Percentiles rank a stretch among this genome's conserved stretches.
Conservation (phyloP, 2,888 invertebrate species). For the Drosophila robusta region DNA sequence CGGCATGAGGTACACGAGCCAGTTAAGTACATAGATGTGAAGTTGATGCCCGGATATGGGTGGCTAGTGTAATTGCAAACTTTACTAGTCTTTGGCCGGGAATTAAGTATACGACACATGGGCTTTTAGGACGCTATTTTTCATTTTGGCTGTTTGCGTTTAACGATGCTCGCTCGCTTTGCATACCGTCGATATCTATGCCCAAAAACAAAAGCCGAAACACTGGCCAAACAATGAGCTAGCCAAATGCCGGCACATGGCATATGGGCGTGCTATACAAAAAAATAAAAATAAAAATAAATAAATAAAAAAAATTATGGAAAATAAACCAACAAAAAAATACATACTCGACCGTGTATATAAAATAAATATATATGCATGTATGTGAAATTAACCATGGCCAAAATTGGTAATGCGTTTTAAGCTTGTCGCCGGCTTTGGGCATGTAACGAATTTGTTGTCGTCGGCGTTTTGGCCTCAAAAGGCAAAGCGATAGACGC, state of each 20-base stretch:
- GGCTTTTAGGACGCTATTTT: not conserved
- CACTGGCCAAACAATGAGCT: slow-evolving; percentile 32
- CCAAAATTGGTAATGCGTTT: slow-evolving; percentile 73
- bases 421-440: slow-evolving; percentile 70
- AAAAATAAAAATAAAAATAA: not conserved
- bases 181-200: slow-evolving; percentile 33
- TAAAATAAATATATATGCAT: slow-evolving; percentile 4
- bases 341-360: slow-evolving; percentile 8
- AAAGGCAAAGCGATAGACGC: slow-evolving; percentile 60
- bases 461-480: slow-evolving; percentile 56
- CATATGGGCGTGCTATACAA: slow-evolving; percentile 7
- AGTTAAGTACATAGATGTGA: not conserved
- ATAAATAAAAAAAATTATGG: slow-evolving; percentile 8
- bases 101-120: slow-evolving; percentile 32
- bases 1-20: not conserved
- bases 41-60: too few relatives aligned
- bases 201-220: slow-evolving; percentile 31
- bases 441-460: slow-evolving; percentile 72
- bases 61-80: not conserved
- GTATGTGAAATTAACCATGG: slow-evolving; percentile 71
- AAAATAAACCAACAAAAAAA: slow-evolving; percentile 1
- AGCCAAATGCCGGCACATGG: slow-evolving; percentile 20
- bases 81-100: not conserved
- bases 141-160: slow-evolving; percentile 20
- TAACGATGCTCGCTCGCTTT: slow-evolving; percentile 8